Base-by-base conservation (phyloP, 2,113 vertebrate genomes). In the Syngnathoides biaculeatus region DNA sequence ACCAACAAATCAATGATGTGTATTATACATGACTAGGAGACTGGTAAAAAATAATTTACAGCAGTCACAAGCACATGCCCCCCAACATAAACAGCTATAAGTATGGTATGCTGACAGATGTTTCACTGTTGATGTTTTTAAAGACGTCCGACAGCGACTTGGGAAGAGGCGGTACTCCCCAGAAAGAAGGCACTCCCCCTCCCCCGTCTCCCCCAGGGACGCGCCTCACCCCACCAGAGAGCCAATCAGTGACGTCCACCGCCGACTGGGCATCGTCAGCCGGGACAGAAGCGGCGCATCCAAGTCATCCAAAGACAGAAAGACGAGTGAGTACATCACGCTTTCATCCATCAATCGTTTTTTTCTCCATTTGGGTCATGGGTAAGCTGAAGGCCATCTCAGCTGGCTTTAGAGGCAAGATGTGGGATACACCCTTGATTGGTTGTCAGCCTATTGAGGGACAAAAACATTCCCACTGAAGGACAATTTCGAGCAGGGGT, bases 131-230 rank as follows among this genome's bases (percentile, higher is more conserved):
- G 8, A 24, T 48, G 17, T 65, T 50, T 74, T 27, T 69, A 13
- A 65, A 98, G 97, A 98, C 72, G 94, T 99, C 40, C 93, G 95
- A 30, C 96, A 95, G 81, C 90, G 97, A 2, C 88, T 99, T 66
- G 97, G 97, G 1, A 99, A 98, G 79, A 92, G 97, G 73, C 92
- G 92, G 0, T 93, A 94, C 79, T 98, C 96, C 58, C 95, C 96
- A 1, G 95, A 97, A 77, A 58, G 68, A 3, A 60, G 48, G 67
- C 93, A 82, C 40, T 91, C 92, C 0, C 74, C 87, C 5, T 91
- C 92, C 22, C 91, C 92, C 0, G 59, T 64, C 11, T 72, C 87
- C 20, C 73, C 62, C 0, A 83, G 81, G 66, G 85, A 90, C 43
- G 70, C 90, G 0, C 84, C 87, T 1, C 79, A 87, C 1, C 80